phyloP scores from a whole-genome alignment of 2,113 vertebrate genomes.

The Phaethon lepturus region DNA sequence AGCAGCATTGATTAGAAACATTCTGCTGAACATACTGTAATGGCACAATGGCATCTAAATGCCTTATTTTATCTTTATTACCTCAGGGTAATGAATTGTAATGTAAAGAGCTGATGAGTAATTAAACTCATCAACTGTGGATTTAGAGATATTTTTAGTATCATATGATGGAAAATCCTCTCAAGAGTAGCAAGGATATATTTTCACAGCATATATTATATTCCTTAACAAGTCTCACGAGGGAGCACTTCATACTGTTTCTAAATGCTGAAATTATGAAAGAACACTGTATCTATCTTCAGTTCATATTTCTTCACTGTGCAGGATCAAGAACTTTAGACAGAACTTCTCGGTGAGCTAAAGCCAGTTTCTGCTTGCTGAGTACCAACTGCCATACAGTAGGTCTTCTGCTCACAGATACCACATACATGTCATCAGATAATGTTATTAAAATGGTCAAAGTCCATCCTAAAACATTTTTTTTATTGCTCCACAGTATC shows the following conservation, averaged over 20 bases:
- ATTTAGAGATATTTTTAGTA: slow-evolving; percentile 51
- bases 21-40: slow-evolving; percentile 2
- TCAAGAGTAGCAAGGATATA: neutral
- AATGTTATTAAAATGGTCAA: neutral
- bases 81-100: slow-evolving; percentile 60
- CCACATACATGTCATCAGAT: neutral
- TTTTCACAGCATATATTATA: slow-evolving; percentile 34
- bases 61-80: slow-evolving; percentile 66
- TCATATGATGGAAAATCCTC: slow-evolving; percentile 43
- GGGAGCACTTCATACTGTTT: neutral
- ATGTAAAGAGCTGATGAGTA: slow-evolving; percentile 64
- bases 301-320: neutral
- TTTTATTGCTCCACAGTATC: neutral
- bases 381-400: neutral
- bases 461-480: neutral
- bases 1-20: slow-evolving; percentile 44
- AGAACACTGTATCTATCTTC: neutral
- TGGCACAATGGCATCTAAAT: slow-evolving; percentile 31
- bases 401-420: neutral
- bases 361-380: neutral
- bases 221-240: slow-evolving; percentile 3
- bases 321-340: neutral
- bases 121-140: slow-evolving; percentile 62
- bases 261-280: slow-evolving; percentile 5
- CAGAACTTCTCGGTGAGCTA: neutral